Percentiles rank a stretch among this genome's conserved stretches.
phyloP scores from a whole-genome alignment of 2,113 vertebrate species.

The Andinoacara biseriatus region DNA sequence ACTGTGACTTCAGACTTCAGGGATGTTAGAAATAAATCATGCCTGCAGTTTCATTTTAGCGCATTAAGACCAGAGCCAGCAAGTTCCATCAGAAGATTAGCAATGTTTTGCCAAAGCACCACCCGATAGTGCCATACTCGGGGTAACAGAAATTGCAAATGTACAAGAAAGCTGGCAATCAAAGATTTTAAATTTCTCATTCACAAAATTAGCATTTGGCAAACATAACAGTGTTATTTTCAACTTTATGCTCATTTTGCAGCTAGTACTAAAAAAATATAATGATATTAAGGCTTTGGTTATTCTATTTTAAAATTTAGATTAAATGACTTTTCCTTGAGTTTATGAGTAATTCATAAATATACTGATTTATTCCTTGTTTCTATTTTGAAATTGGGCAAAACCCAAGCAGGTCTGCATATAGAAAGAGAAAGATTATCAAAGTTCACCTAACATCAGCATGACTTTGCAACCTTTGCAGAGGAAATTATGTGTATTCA shows the following conservation, averaged over 20 bases:
- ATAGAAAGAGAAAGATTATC: not conserved
- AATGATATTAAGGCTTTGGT: not conserved
- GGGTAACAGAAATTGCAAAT: not conserved
- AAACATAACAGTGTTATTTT: not conserved
- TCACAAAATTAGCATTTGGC: not conserved
- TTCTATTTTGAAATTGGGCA: not conserved
- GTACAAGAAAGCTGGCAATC: not conserved
- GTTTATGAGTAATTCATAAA: not conserved
- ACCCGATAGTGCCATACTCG: not conserved
- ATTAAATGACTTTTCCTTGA: not conserved
- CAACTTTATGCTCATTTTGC: not conserved
- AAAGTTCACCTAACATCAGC: not conserved
- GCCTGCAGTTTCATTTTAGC: not conserved
- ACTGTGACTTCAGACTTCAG: not conserved
- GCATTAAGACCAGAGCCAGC: not conserved
- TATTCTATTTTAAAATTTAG: not conserved
- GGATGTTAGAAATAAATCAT: not conserved
- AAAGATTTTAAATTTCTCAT: not conserved
- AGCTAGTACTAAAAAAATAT: not conserved
- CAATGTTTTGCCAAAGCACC: not conserved
- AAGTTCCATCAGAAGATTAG: not conserved
- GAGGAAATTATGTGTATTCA: not conserved
- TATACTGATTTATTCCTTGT: not conserved
- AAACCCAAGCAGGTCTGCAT: not conserved
- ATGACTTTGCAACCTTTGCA: not conserved